phyloP scores from a whole-genome alignment of 2,113 vertebrate species.

The Ranitomeya imitator region DNA sequence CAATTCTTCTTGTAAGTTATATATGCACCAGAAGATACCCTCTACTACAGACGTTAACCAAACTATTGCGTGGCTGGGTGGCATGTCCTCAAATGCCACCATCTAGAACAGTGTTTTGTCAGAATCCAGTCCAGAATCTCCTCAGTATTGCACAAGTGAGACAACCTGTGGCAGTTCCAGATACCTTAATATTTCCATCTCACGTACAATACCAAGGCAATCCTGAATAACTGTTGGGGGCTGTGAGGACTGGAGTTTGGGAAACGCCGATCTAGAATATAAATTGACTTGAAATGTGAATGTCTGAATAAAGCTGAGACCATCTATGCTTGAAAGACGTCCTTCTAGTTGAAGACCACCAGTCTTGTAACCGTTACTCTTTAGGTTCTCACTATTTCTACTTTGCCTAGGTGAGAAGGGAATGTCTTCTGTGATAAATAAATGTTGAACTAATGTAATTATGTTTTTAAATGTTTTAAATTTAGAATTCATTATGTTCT shows the following conservation, averaged over 20 bases:
- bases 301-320: background rate
- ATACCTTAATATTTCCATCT: no score
- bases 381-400: background rate
- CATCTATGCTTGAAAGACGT: background rate
- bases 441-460: background rate
- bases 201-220: no score
- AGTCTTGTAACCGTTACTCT: background rate
- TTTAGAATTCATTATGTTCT: background rate
- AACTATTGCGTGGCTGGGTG: background rate
- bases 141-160: no score
- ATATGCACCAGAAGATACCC: background rate
- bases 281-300: background rate
- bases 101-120: no score
- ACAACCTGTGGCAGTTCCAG: no score
- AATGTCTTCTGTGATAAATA: background rate
- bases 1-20: background rate
- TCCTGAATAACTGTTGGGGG: no score
- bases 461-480: conserved; percentile 6
- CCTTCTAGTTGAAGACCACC: background rate
- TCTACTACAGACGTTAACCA: background rate
- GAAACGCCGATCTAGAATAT: background rate
- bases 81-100: background rate
- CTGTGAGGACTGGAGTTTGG: no score
- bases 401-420: background rate
- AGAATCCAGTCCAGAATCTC: no score